Evolutionary conservation across 2,113 vertebrate genomes (phyloP).

Genomic region (Caretta caretta): DNA sequence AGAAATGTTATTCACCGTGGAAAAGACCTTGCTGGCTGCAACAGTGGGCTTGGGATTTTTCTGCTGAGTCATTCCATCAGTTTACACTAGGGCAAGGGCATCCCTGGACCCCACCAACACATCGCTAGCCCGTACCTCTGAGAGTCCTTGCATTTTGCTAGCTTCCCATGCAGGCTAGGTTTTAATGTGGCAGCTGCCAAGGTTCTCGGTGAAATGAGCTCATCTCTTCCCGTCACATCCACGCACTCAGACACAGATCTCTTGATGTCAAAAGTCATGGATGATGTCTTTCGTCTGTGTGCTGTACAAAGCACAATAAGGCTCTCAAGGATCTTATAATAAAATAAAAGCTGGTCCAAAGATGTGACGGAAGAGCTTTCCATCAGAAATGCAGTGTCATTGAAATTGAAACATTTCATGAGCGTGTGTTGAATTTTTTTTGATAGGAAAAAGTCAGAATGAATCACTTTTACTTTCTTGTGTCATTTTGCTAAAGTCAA

Average conservation of each 20-base stretch:
- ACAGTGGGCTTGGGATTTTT: not conserved
- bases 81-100: not conserved
- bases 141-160: not conserved
- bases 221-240: not conserved
- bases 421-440: not conserved
- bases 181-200: not conserved
- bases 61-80: not conserved
- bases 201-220: not conserved
- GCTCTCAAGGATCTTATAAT: not conserved
- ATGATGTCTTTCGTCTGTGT: not conserved
- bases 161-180: not conserved
- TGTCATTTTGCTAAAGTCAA: not conserved
- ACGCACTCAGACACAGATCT: not conserved
- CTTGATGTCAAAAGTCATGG: not conserved
- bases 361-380: not conserved
- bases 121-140: not conserved
- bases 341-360: slow-evolving; percentile 7
- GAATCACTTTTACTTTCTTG: not conserved
- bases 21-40: not conserved
- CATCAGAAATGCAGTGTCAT: slow-evolving; percentile 42
- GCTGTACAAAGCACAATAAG: not conserved
- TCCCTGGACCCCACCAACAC: not conserved
- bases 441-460: not conserved
- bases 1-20: not conserved
- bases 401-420: slow-evolving; percentile 21